Percentiles rank a stretch among this genome's conserved stretches.
These are phyloP conservation scores for Lasioglossum leucozonium DNA, from an alignment of 2,888 invertebrate genomes.

Conservation along the genomic window DNA sequence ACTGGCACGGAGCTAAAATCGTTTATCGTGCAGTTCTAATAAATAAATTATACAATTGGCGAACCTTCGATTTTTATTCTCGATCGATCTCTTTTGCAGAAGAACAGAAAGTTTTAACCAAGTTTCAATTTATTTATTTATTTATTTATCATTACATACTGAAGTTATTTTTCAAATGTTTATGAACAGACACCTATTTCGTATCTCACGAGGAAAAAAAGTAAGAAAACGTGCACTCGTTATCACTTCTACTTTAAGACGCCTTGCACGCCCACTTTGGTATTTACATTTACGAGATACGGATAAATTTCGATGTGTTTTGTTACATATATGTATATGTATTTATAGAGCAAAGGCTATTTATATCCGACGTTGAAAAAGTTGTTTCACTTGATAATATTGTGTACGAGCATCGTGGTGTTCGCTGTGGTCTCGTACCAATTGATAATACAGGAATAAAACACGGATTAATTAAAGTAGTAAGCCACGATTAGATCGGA, in stretches of 20 bases:
- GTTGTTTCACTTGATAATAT: not conserved
- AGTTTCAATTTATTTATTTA: too few species aligned
- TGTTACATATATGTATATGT: not conserved
- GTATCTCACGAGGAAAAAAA: not conserved
- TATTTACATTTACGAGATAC: not conserved
- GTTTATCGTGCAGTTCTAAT: too few species aligned
- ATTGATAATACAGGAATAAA: not conserved
- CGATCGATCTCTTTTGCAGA: too few species aligned
- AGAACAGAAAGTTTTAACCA: too few species aligned
- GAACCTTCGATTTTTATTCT: too few species aligned
- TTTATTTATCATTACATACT: too few species aligned
- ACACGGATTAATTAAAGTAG: not conserved
- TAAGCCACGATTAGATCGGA: not conserved
- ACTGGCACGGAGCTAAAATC: too few species aligned
- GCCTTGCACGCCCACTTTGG: not conserved
- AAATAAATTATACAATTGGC: too few species aligned
- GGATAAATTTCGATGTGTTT: not conserved
- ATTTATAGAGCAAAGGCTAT: not conserved
- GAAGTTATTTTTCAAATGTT: not conserved
- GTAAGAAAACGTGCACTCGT: not conserved
- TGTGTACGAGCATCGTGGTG: not conserved
- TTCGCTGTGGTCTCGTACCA: not conserved
- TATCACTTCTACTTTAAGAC: not conserved
- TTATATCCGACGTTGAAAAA: not conserved
- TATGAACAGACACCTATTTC: not conserved